Evolutionary conservation across 37 sponge, comb jelly and placozoan genomes (phyloP), one percentile per base, ranked within the genome.

Genomic region (Tethya wilhelma): DNA sequence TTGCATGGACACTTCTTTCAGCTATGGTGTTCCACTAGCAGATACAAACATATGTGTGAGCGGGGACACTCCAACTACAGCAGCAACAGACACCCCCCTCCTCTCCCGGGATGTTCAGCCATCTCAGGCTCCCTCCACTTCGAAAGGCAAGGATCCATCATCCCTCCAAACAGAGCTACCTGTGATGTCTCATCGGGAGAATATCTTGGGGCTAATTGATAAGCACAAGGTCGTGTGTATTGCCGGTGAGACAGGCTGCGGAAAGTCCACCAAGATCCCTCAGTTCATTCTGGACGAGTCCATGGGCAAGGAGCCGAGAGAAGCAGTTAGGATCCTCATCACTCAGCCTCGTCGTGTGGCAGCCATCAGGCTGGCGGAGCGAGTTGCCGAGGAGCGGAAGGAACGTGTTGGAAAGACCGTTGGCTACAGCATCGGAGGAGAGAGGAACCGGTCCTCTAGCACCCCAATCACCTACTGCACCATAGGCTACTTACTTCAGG

Each of bases 341-440:
- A 84, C 81, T 28, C 93, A 92, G 58, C 93, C 93, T 14, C 89
- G 93, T 71, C 62, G 93, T 36, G 77, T 92, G 29, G 93, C 89
- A 12, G 85, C 85, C 37, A 70, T 84, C 1, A 78, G 64, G 39
- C 71, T 92, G 23, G 92, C 92, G 2, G 75, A 87, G 37, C 44
- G 89, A 31, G 92, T 92, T 38, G 78, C 92, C 0, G 38, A 34
- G 5, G 79, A 84, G 72, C 67, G 83, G 40, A 29, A 67, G 0
- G 85, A 87, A 71, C 25, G 19, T 25, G 55, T 83, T 1, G 84
- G 84, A n/a, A 63, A 62, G 66, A 80, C 74, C 3, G 90, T 92
- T 23, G 93, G 93, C 14, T 92, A 76, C 64, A 62, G 85, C 28
- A 65, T 92, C n/a, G 88, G 88, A 53, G 92, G 92, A 44, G 79